A percentile compares a stretch with the other conserved stretches of the same genome.
Evolutionary conservation across 2,797 vertebrate species (phyloP).

Genomic region (Phalanger gymnotis): DNA sequence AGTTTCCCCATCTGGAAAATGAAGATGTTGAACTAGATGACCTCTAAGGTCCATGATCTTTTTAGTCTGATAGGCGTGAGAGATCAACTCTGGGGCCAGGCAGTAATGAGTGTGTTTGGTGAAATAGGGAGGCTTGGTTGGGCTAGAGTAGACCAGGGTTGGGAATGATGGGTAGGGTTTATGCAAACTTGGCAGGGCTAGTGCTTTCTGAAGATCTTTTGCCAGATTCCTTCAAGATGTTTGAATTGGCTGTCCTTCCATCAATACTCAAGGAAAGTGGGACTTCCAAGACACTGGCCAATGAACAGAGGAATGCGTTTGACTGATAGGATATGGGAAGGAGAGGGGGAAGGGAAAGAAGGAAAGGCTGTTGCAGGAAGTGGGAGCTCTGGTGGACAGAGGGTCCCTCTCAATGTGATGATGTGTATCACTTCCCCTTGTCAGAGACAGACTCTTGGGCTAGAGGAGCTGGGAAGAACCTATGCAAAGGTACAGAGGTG

Average conservation of each 20-base stretch:
- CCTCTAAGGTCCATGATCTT: background rate
- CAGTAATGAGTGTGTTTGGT: background rate
- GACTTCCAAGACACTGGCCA: background rate
- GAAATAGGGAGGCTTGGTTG: background rate
- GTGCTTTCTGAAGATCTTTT: background rate
- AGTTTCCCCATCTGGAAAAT: background rate
- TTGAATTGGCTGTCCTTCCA: background rate
- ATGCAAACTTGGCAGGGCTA: background rate
- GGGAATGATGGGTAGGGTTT: background rate
- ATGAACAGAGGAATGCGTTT: background rate
- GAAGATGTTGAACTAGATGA: background rate
- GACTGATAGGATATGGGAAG: background rate
- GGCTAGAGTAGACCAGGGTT: background rate
- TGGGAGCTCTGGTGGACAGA: background rate
- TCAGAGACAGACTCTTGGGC: background rate
- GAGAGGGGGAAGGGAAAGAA: background rate
- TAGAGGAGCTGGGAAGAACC: background rate
- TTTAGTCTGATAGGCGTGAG: background rate
- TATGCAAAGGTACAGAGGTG: background rate
- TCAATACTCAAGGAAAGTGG: background rate
- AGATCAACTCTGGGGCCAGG: background rate
- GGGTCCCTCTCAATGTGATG: background rate
- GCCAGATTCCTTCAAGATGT: background rate
- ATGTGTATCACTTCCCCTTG: background rate
- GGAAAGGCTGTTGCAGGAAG: background rate